Evolutionary conservation across 2,888 invertebrate genomes (phyloP).

Genomic region (Parasteatoda lunata): DNA sequence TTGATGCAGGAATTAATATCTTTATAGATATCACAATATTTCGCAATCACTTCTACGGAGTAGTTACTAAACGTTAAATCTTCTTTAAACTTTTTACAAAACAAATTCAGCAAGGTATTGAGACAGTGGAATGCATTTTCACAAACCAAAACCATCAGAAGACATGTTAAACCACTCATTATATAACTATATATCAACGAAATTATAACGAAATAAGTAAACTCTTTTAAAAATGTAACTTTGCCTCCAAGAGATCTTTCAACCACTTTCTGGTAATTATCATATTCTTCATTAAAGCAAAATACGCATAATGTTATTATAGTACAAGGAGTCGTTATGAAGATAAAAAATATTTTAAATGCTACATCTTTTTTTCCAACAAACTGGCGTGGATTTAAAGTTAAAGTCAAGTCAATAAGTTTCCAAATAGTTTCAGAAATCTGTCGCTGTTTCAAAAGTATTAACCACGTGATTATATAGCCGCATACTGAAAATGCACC

Average conservation of each 20-base stretch:
- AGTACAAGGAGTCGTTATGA: neutral
- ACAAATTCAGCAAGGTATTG: neutral
- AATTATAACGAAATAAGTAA: neutral
- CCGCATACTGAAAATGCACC: constrained; percentile 11
- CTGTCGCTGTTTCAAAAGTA: neutral
- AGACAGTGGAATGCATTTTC: constrained; percentile 4
- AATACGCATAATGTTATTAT: neutral
- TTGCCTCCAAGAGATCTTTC: neutral
- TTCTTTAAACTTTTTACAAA: constrained; percentile 9
- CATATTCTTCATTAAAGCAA: constrained; percentile 27
- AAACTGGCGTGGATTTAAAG: neutral
- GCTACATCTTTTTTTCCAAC: constrained; percentile 1
- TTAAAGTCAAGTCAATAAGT: neutral
- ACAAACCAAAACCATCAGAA: constrained; percentile 26
- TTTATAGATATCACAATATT: constrained; percentile 6
- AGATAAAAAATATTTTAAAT: constrained; percentile 8
- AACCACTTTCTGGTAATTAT: neutral
- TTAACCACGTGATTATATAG: constrained; percentile 18
- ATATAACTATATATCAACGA: constrained; percentile 13
- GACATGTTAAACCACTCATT: neutral
- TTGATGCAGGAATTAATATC: constrained; percentile 1
- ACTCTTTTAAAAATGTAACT: neutral
- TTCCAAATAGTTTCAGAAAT: constrained; percentile 6
- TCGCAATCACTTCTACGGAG: neutral
- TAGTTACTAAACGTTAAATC: neutral